Conservation (phyloP, 1,140 invertebrate genomes). For the Diorhabda elongata region DNA sequence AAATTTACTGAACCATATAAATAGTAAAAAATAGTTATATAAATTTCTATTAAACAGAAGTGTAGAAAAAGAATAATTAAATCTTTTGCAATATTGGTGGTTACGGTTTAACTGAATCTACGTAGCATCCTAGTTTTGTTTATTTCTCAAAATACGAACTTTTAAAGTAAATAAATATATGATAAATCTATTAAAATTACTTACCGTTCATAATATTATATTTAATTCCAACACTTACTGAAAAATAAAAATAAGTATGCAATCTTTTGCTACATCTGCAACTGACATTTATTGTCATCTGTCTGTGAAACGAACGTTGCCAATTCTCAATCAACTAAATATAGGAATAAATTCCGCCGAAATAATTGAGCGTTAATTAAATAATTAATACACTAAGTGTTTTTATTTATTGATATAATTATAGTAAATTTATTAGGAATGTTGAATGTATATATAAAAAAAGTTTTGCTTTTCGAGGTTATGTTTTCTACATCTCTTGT, state of each 20-base stretch:
- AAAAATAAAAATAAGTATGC: not conserved
- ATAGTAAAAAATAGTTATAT: not conserved
- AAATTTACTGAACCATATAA: not conserved
- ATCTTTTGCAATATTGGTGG: conserved; percentile 1
- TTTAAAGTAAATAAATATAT: not conserved
- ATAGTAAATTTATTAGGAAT: too few relatives aligned
- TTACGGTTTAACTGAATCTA: conserved; percentile 1
- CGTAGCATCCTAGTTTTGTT: not conserved
- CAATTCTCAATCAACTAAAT: too few relatives aligned
- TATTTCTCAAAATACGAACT: not conserved
- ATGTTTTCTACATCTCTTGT: too few relatives aligned
- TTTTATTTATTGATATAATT: too few relatives aligned
- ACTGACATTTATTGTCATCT: not conserved
- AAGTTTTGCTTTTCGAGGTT: too few relatives aligned
- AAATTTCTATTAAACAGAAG: not conserved
- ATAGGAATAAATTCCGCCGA: too few relatives aligned
- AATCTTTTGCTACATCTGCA: not conserved
- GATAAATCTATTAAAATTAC: not conserved
- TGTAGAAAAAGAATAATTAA: not conserved
- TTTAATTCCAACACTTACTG: not conserved
- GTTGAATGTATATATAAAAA: too few relatives aligned
- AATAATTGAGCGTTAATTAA: too few relatives aligned
- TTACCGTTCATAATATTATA: not conserved
- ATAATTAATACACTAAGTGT: too few relatives aligned
- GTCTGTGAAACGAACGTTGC: not conserved